Conservation (phyloP, 2,113 vertebrate genomes). For the Orientallactaga bullata region DNA sequence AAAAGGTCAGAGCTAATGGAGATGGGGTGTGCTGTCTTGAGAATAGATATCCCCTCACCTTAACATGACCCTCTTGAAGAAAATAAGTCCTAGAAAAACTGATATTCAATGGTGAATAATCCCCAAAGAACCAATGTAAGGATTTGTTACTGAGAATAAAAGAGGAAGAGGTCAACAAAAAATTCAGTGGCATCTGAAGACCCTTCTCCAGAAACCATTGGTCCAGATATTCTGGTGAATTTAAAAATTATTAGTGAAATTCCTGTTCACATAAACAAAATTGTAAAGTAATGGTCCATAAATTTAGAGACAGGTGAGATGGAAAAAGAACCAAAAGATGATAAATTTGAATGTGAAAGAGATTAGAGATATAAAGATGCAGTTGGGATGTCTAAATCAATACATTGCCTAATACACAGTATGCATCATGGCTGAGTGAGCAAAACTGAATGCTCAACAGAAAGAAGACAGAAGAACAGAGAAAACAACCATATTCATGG, state of each 20-base stretch:
- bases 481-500: neutral
- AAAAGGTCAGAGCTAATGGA: neutral
- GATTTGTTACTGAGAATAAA: neutral
- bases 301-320: neutral
- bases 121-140: neutral
- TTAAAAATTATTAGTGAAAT: neutral
- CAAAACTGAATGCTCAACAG: neutral
- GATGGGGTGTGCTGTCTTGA: neutral
- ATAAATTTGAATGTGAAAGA: neutral
- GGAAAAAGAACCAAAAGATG: neutral
- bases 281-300: neutral
- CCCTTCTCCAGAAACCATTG: neutral
- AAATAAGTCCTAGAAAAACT: neutral
- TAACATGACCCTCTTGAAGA: neutral
- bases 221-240: neutral
- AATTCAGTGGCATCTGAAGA: neutral
- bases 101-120: neutral
- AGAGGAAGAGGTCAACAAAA: neutral
- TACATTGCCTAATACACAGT: neutral
- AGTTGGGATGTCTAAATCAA: neutral
- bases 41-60: rapidly evolving
- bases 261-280: neutral
- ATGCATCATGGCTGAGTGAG: neutral
- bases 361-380: neutral
- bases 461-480: neutral